phyloP scores from a whole-genome alignment of 35 echinoderm and acorn worm genomes.

The Chiridota heheva region DNA sequence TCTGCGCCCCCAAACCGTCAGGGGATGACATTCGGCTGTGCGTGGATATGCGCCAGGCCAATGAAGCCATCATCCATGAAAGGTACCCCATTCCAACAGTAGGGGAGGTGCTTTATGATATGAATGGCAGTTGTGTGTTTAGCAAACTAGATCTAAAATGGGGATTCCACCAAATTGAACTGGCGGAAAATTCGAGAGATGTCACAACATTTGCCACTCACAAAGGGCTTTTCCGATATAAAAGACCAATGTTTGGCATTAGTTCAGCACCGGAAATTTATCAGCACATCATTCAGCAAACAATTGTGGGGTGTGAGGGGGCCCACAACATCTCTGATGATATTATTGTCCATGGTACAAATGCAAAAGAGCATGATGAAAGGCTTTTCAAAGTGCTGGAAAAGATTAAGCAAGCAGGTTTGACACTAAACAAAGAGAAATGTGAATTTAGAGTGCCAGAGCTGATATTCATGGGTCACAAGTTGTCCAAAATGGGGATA shows the following conservation, averaged over 20 bases:
- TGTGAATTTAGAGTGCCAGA: slow-evolving; percentile 47
- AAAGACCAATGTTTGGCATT: slow-evolving; percentile 31
- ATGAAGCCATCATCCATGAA: slow-evolving; percentile 49
- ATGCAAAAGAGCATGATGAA: slow-evolving; percentile 20
- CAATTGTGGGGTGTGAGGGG: neutral
- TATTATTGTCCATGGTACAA: slow-evolving; percentile 13
- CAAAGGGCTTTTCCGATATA: slow-evolving; percentile 21
- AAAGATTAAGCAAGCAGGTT: slow-evolving; percentile 3
- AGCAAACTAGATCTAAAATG: slow-evolving; percentile 19
- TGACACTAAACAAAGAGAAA: slow-evolving; percentile 55
- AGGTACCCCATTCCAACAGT: slow-evolving; percentile 73
- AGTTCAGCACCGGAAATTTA: slow-evolving; percentile 9
- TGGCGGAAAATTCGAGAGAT: neutral
- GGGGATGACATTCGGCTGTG: slow-evolving; percentile 69
- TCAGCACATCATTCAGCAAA: slow-evolving; percentile 23
- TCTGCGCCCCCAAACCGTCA: slow-evolving; percentile 73
- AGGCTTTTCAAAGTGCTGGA: neutral
- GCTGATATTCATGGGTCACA: slow-evolving; percentile 50
- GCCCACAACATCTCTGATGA: slow-evolving; percentile 26
- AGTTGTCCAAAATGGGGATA: slow-evolving; percentile 36
- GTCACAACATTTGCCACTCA: slow-evolving; percentile 38
- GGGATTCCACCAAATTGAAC: slow-evolving; percentile 9
- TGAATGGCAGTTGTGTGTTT: slow-evolving; percentile 67
- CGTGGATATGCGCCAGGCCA: slow-evolving; percentile 62
- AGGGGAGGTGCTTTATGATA: slow-evolving; percentile 67